phyloP scores from a whole-genome alignment of 2,797 vertebrate species.

The Anisognathus igniventris region DNA sequence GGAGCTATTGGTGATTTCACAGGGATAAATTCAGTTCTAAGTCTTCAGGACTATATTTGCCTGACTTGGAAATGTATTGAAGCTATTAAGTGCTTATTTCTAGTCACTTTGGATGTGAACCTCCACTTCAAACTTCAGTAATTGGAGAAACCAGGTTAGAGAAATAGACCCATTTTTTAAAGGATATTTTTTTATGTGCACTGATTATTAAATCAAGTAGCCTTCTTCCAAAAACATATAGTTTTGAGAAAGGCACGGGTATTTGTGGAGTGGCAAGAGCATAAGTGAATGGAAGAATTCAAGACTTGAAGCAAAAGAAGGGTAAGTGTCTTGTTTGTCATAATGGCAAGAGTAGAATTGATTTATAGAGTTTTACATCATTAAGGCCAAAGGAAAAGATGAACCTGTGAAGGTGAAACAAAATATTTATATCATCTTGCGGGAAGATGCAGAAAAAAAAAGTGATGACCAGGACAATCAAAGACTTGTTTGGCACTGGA shows the following conservation, averaged over 20 bases:
- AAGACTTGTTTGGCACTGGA: background rate
- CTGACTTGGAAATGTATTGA: background rate
- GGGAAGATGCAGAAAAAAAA: background rate
- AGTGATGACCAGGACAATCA: background rate
- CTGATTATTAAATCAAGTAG: background rate
- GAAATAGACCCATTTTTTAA: background rate
- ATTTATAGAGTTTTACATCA: background rate
- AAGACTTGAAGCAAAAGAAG: background rate
- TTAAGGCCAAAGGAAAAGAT: background rate
- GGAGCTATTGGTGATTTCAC: background rate
- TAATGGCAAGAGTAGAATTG: background rate
- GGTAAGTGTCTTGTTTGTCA: background rate
- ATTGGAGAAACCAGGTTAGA: background rate
- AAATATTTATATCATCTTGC: background rate
- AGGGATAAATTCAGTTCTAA: background rate
- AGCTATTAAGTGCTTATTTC: background rate
- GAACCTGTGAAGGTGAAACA: background rate
- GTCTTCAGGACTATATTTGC: background rate
- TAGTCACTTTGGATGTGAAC: background rate
- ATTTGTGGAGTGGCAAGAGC: background rate
- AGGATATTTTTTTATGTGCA: background rate
- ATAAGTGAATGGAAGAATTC: background rate
- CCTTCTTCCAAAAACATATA: background rate
- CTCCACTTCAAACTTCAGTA: background rate
- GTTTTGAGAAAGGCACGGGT: background rate